Evolutionary conservation across 2,888 invertebrate genomes (phyloP).

Genomic region (Drosophila gaucha): DNA sequence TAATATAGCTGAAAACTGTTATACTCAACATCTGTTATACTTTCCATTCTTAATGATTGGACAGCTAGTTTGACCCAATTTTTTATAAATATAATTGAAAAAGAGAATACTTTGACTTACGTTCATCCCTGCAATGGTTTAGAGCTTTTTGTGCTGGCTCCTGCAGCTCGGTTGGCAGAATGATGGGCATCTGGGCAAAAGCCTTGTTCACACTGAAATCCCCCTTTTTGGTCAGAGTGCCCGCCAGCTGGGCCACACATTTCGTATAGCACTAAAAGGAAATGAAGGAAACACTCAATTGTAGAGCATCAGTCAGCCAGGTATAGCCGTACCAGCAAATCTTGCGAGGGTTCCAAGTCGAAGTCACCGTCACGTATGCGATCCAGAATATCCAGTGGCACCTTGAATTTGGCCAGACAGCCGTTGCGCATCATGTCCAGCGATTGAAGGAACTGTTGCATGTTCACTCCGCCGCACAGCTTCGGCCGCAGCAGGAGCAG

Average conservation of each 20-base stretch:
- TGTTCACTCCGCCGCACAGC: slow-evolving; percentile 43
- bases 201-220: slow-evolving; percentile 80
- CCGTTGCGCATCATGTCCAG: slow-evolving; percentile 83
- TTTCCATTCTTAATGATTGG: too few relatives aligned
- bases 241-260: slow-evolving; percentile 82
- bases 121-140: slow-evolving; percentile 75
- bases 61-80: too few relatives aligned
- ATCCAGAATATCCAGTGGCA: slow-evolving; percentile 72
- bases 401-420: slow-evolving; percentile 81
- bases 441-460: slow-evolving; percentile 82
- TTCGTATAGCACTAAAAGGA: slow-evolving; percentile 79
- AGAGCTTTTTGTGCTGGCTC: slow-evolving; percentile 67
- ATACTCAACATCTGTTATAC: too few relatives aligned
- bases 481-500: slow-evolving; percentile 30
- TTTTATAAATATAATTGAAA: too few relatives aligned
- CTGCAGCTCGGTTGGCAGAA: slow-evolving; percentile 79
- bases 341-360: slow-evolving; percentile 63
- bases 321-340: slow-evolving; percentile 71
- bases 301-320: not conserved
- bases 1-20: too few relatives aligned
- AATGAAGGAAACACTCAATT: not conserved
- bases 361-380: slow-evolving; percentile 77
- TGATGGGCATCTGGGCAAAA: slow-evolving; percentile 79
- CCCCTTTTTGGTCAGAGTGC: slow-evolving; percentile 82
- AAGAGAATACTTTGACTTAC: slow-evolving; percentile 62